Percentiles rank a stretch among this genome's conserved stretches.
Evolutionary conservation across 2,888 invertebrate genomes (phyloP).

Genomic region (Desoria tigrina): DNA sequence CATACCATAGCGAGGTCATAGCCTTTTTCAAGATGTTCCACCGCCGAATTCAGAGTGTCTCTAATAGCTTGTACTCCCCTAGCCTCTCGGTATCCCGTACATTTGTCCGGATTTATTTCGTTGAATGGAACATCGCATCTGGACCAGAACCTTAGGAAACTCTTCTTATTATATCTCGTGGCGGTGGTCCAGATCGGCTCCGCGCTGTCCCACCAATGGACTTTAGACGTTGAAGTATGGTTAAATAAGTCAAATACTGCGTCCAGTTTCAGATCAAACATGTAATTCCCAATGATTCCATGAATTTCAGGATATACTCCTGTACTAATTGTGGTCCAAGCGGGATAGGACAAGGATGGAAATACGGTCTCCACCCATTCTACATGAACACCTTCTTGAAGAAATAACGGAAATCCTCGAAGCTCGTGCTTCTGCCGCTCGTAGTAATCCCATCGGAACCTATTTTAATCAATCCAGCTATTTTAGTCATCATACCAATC

Average conservation of each 20-base stretch:
- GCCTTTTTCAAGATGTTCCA: conserved; percentile 51
- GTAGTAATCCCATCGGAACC: conserved; percentile 54
- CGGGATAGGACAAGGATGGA: conserved; percentile 54
- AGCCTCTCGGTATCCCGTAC: conserved; percentile 44
- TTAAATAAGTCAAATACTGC: conserved; percentile 50
- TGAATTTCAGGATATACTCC: conserved; percentile 56
- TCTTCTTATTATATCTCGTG: conserved; percentile 53
- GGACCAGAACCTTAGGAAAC: conserved; percentile 52
- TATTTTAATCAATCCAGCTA: conserved; percentile 17
- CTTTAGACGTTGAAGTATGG: conserved; percentile 42
- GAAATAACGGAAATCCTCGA: conserved; percentile 51
- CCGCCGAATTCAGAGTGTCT: conserved; percentile 51
- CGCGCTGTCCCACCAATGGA: conserved; percentile 54
- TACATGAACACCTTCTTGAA: conserved; percentile 54
- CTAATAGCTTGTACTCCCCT: conserved; percentile 46
- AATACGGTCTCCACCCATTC: conserved; percentile 55
- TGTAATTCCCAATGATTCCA: conserved; percentile 57
- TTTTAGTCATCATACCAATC: too few relatives aligned
- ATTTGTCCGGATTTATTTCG: conserved; percentile 51
- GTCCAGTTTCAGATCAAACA: conserved; percentile 55
- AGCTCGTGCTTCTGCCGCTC: conserved; percentile 49
- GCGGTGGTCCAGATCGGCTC: conserved; percentile 56
- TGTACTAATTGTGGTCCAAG: conserved; percentile 55
- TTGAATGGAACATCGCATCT: conserved; percentile 55
- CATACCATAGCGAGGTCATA: conserved; percentile 54